Evolutionary conservation across 37 sponge, comb jelly and placozoan species (phyloP).

Genomic region (Aplysina aerophoba): DNA sequence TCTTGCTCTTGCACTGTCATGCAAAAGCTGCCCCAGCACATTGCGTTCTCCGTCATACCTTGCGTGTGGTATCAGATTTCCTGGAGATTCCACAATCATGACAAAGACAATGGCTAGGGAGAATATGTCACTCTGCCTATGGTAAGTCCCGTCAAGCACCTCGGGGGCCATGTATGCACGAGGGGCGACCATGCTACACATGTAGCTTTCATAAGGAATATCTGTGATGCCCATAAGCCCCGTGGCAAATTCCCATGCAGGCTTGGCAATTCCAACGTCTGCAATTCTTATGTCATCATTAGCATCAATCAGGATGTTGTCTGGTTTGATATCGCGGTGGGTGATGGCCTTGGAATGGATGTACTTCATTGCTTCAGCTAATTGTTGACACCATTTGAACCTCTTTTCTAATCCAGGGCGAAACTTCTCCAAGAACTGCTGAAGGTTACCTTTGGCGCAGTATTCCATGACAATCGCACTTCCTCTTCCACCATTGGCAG

Average conservation of each 20-base stretch:
- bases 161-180: constrained; percentile 51
- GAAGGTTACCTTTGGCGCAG: constrained; percentile 32
- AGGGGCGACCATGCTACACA: constrained; percentile 29
- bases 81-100: constrained; percentile 36
- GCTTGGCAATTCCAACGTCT: constrained; percentile 45
- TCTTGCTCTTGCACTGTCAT: not conserved
- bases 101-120: constrained; percentile 46
- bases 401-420: not conserved
- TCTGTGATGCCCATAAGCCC: not conserved
- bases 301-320: constrained; percentile 34
- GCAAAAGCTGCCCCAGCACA: not conserved
- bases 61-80: not conserved
- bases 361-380: constrained; percentile 25
- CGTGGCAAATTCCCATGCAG: not conserved
- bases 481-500: not conserved
- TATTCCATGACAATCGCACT: constrained; percentile 42
- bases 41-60: not conserved
- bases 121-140: constrained; percentile 34
- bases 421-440: not conserved
- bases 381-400: constrained; percentile 30
- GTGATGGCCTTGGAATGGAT: constrained; percentile 3
- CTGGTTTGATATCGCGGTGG: constrained; percentile 42
- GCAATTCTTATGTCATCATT: constrained; percentile 29
- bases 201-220: constrained; percentile 15
- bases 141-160: constrained; percentile 36